A percentile compares a stretch with the other conserved stretches of the same genome.
Conservation (phyloP, 2,113 vertebrate species). For the Entelurus aequoreus region DNA sequence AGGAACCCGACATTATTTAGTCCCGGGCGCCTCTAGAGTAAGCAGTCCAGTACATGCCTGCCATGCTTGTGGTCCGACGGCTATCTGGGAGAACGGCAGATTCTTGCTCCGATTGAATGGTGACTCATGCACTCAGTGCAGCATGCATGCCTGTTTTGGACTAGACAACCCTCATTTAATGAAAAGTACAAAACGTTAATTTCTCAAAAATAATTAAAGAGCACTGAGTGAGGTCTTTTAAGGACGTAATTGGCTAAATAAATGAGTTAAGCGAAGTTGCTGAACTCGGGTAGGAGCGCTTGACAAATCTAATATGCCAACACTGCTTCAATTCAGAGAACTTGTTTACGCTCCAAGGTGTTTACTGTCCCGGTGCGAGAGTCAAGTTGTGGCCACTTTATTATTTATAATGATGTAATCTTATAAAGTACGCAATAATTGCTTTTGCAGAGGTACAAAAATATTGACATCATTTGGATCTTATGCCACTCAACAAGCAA, state of each 20-base stretch:
- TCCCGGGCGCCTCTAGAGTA: slow-evolving; percentile 13
- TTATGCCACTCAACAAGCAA: not conserved
- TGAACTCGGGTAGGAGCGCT: not conserved
- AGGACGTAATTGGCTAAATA: not conserved
- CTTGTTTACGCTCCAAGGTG: slow-evolving; percentile 11
- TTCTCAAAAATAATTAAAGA: not conserved
- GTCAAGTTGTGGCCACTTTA: not conserved
- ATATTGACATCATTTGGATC: not conserved
- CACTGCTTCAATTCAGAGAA: slow-evolving; percentile 19
- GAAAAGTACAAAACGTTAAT: not conserved
- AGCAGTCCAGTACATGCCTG: slow-evolving; percentile 41
- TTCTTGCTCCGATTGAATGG: slow-evolving; percentile 20
- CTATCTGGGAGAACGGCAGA: slow-evolving; percentile 21
- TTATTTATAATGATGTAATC: not conserved
- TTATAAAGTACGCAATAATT: not conserved
- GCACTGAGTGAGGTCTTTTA: not conserved
- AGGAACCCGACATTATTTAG: slow-evolving; percentile 19
- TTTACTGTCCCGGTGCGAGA: slow-evolving; percentile 5
- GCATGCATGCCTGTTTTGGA: slow-evolving; percentile 49
- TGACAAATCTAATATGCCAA: slow-evolving; percentile 20
- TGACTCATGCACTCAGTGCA: slow-evolving; percentile 23
- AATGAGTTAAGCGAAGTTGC: not conserved
- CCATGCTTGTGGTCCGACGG: slow-evolving; percentile 53
- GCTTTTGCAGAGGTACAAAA: not conserved
- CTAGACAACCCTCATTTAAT: slow-evolving; percentile 17